phyloP scores from a whole-genome alignment of 2,113 vertebrate species.

The Sialia sialis region DNA sequence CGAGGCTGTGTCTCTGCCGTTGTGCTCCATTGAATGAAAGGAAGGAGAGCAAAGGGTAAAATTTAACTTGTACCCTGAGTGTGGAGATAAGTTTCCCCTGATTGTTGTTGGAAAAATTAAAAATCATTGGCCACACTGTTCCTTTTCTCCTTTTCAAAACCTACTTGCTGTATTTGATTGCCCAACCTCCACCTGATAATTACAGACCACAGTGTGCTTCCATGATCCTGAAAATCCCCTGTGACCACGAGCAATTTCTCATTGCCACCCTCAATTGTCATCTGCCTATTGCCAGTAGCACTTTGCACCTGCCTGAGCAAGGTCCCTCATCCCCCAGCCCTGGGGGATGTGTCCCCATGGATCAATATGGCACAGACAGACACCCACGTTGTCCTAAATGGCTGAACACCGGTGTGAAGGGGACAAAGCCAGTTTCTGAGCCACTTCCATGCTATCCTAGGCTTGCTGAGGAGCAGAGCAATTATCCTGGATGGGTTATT shows the following conservation, averaged over 20 bases:
- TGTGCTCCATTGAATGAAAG: slow-evolving; percentile 6
- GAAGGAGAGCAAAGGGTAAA: not conserved
- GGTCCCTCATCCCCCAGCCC: not conserved
- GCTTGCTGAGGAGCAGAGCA: not conserved
- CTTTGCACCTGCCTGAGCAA: not conserved
- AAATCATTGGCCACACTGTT: not conserved
- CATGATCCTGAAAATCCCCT: not conserved
- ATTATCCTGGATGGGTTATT: not conserved
- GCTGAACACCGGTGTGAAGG: not conserved
- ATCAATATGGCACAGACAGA: rapidly evolving
- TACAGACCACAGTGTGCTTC: not conserved
- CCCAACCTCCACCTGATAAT: not conserved
- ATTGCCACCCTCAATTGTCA: not conserved
- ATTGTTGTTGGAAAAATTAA: slow-evolving; percentile 13
- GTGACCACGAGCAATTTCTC: not conserved
- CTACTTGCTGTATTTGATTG: not conserved
- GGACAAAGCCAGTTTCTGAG: not conserved
- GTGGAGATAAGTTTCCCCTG: not conserved
- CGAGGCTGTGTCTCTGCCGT: not conserved
- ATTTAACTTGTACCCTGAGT: not conserved
- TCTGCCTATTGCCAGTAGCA: not conserved
- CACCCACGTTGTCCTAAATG: not conserved
- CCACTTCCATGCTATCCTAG: not conserved
- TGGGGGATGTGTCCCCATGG: not conserved
- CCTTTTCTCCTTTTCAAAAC: not conserved